Percentiles rank a stretch among this genome's conserved stretches.
Evolutionary conservation across 2,113 vertebrate species (phyloP).

Genomic region (Phalacrocorax aristotelis): DNA sequence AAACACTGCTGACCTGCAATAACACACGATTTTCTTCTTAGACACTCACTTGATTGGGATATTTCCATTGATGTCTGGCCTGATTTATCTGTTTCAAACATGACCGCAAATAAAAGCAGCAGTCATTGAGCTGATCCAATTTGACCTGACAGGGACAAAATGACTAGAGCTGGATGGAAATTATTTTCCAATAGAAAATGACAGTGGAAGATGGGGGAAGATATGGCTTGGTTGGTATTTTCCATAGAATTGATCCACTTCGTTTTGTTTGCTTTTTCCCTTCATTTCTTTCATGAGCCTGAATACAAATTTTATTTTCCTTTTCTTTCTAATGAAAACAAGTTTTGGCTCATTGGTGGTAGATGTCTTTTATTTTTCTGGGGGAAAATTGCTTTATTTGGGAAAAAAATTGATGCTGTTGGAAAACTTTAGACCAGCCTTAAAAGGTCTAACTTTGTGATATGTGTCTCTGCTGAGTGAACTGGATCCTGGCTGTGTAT

Average conservation of each 20-base stretch:
- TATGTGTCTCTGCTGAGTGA: background rate
- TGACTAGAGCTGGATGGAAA: slow-evolving; percentile 16
- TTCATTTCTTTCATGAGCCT: background rate
- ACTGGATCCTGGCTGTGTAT: background rate
- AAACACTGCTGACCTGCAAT: background rate
- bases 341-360: background rate
- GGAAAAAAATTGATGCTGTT: background rate
- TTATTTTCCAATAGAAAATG: slow-evolving; percentile 27
- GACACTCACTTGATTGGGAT: background rate
- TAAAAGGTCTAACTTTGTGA: background rate
- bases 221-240: background rate
- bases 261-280: background rate
- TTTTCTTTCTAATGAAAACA: background rate
- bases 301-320: background rate
- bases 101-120: slow-evolving; percentile 1
- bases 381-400: background rate
- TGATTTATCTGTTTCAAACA: slow-evolving; percentile 50
- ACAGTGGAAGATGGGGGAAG: background rate
- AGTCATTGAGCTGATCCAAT: slow-evolving; percentile 34
- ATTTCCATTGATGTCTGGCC: slow-evolving; percentile 50
- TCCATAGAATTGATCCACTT: background rate
- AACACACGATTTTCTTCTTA: background rate
- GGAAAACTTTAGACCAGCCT: background rate
- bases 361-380: background rate
- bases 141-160: slow-evolving; percentile 60